Percentiles rank a stretch among this genome's conserved stretches.
Evolutionary conservation across 2,888 invertebrate genomes (phyloP).

Genomic region (Argyra leucocephala): DNA sequence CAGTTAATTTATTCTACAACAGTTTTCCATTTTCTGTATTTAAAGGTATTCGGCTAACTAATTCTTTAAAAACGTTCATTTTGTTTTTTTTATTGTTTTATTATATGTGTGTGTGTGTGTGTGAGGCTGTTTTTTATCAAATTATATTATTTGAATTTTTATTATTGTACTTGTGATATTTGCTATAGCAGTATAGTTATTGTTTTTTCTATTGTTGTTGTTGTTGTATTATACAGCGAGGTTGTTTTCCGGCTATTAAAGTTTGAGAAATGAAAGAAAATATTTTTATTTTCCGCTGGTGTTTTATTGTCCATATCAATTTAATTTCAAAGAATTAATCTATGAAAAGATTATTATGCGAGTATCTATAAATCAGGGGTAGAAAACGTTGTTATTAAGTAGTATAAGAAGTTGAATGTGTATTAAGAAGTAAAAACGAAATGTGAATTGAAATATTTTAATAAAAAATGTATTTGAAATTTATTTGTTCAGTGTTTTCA

Average conservation of each 20-base stretch:
- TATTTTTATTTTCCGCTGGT: not conserved
- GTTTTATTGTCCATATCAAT: conserved; percentile 6
- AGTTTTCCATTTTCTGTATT: not conserved
- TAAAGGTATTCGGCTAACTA: too few species aligned
- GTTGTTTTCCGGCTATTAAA: not conserved
- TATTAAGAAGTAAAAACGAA: too few species aligned
- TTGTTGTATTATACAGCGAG: not conserved
- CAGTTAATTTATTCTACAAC: not conserved
- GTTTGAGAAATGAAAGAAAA: not conserved
- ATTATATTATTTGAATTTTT: not conserved
- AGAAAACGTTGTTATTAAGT: too few species aligned
- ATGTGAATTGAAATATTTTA: too few species aligned
- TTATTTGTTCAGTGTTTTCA: too few species aligned
- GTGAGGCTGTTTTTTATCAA: not conserved
- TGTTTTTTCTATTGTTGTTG: not conserved
- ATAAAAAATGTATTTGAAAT: too few species aligned
- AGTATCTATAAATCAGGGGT: too few species aligned
- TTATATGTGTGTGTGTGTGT: too few species aligned
- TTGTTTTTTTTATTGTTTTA: not conserved
- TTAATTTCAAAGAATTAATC: conserved; percentile 1
- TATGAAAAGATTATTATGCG: not conserved
- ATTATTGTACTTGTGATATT: not conserved
- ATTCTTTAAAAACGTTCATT: too few species aligned
- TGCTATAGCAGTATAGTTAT: not conserved
- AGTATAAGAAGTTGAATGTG: too few species aligned